Conservation (phyloP, 1,140 invertebrate species). For the Muscidifurax raptorellus region DNA sequence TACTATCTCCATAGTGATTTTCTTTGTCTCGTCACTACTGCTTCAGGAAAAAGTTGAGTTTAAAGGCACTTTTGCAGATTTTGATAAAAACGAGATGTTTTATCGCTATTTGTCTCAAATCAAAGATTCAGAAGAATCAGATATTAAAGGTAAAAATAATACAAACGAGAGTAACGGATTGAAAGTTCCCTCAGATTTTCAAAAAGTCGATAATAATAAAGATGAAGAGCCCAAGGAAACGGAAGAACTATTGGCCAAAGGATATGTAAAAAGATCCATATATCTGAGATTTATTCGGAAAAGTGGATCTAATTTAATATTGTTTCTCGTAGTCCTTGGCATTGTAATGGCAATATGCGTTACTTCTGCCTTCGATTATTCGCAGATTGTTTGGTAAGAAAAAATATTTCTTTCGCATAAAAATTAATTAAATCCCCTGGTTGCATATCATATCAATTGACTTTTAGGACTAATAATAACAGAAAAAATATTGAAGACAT, state of each 20-base stretch:
- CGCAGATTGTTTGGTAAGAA: slow-evolving; percentile 74
- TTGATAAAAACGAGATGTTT: slow-evolving; percentile 17
- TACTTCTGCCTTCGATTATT: slow-evolving; percentile 78
- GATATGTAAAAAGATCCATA: slow-evolving; percentile 74
- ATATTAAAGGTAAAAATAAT: neutral
- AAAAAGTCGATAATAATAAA: neutral
- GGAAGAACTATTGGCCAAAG: slow-evolving; percentile 78
- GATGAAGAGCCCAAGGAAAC: slow-evolving; percentile 72
- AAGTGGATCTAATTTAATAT: slow-evolving; percentile 72
- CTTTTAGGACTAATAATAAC: too few species aligned
- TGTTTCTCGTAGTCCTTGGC: slow-evolving; percentile 69
- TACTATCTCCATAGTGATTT: neutral
- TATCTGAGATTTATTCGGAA: slow-evolving; percentile 76
- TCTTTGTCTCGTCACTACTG: neutral
- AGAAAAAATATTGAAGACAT: too few species aligned
- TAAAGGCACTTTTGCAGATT: neutral
- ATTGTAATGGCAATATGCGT: slow-evolving; percentile 73
- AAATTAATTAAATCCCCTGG: neutral
- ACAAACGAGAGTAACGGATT: neutral
- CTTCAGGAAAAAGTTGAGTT: neutral
- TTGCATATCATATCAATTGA: too few species aligned
- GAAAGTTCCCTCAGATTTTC: neutral
- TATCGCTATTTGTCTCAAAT: neutral
- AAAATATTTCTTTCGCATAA: slow-evolving; percentile 55
- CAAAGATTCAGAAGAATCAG: neutral